These are phyloP conservation scores for Pelvicachromis taeniatus DNA, from an alignment of 2,113 vertebrate genomes.

Conservation along the genomic window DNA sequence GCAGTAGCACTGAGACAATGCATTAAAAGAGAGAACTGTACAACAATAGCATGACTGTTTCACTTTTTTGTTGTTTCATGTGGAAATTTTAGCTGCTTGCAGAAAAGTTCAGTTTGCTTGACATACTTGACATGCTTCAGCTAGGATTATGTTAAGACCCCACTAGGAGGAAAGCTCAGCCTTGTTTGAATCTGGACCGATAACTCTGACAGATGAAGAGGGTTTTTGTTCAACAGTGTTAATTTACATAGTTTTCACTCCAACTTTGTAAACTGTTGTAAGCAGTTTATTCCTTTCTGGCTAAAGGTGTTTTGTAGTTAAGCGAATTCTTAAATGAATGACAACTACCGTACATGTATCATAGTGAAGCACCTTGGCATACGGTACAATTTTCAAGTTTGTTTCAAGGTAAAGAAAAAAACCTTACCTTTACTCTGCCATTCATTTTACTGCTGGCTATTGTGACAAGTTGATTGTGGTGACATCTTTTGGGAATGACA, in stretches of 20 bases:
- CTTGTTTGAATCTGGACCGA: neutral
- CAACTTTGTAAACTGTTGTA: neutral
- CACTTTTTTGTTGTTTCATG: neutral
- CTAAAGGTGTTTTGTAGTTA: neutral
- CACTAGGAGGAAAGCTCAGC: neutral
- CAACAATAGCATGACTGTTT: neutral
- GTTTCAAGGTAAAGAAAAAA: neutral
- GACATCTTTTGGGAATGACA: neutral
- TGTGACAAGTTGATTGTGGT: neutral
- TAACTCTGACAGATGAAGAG: neutral
- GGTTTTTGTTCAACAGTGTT: neutral
- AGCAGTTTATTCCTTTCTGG: neutral
- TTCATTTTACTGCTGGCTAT: neutral
- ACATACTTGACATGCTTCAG: neutral
- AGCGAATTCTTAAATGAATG: neutral
- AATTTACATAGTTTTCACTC: neutral
- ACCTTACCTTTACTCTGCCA: neutral
- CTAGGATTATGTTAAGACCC: neutral
- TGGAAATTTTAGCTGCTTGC: neutral
- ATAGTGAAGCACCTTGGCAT: neutral
- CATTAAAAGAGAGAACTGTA: neutral
- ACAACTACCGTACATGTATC: neutral
- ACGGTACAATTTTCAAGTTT: neutral
- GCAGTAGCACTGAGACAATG: neutral
- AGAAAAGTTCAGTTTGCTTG: neutral